Base-by-base conservation (phyloP, 2,113 vertebrate genomes). In the Tyrannus savana region DNA sequence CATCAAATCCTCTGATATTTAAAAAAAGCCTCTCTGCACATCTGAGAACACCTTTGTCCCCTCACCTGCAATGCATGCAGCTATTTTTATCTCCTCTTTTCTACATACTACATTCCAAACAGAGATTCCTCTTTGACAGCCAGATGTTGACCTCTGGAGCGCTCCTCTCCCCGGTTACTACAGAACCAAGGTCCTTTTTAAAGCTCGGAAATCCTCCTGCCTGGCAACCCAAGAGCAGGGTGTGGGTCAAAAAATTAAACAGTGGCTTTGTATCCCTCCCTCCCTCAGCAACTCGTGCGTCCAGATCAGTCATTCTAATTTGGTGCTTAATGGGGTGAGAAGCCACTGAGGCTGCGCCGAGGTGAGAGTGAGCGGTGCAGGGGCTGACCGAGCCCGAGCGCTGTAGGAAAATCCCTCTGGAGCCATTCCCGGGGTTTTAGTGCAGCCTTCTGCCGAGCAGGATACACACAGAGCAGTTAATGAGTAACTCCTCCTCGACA, bases 401-500 rank as follows among this genome's bases (percentile, higher is more conserved):
- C 39, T 3, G 19, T 19, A 55, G 84, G 46, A 33, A 58, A 87
- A 55, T 7, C 58, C 21, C 12, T 63, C 37, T 4, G 44, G 49
- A 69, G 76, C 24, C 25, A 5, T 86, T 68, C 62, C 83, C 5
- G 3, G 35, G 64, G n/a, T 18, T 53, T 12, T 2, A 89, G 84
- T n/a, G 0, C 80, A 30, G 89, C 81, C 84, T 79, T 50, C 49
- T 18, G 85, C 82, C 1, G 6, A 46, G 39, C 46, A 10, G 63
- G 76, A 66, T 1, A 6, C 53, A 0, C 12, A 6, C 0, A 1
- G 85, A 52, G 24, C 33, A 12, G 68, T 82, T 96, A 96, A 97
- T 88, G 94, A 95, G 80, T 91, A 91, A 96, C 95, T 49, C 15
- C 93, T 78, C 86, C 92, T 41, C 21, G 33, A 89, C 4, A 84